Percentiles rank a stretch among this genome's conserved stretches.
Conservation (phyloP, 1,140 invertebrate species). For the Caerostris extrusa region DNA sequence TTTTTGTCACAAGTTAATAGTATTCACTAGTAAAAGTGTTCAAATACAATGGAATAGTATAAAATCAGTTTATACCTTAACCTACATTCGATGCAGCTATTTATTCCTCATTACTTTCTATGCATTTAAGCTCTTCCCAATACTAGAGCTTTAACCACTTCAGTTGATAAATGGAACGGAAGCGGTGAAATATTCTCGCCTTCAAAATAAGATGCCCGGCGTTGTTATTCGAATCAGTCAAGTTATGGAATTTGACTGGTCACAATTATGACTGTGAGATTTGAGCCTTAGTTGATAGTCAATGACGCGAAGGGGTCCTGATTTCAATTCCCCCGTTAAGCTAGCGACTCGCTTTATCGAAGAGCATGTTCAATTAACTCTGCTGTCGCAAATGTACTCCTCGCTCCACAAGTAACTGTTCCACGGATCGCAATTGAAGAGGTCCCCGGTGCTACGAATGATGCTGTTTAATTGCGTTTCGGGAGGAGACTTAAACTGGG, state of each 20-base stretch:
- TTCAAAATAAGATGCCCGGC: conserved; percentile 31
- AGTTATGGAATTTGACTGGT: conserved; percentile 37
- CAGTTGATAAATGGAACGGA: background rate
- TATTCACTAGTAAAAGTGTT: no score
- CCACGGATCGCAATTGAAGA: conserved; percentile 2
- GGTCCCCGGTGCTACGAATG: background rate
- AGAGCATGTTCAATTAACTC: conserved; percentile 20
- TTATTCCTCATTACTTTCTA: background rate
- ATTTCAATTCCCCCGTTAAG: conserved; percentile 36
- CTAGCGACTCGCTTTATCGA: background rate
- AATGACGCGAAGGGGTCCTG: background rate
- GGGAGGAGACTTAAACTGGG: background rate
- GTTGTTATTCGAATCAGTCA: conserved; percentile 26
- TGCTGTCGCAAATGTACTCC: conserved; percentile 21
- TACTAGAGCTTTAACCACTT: background rate
- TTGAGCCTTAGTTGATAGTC: conserved; percentile 30
- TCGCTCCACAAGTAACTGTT: conserved; percentile 20
- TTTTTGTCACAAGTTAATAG: no score
- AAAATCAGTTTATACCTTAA: no score
- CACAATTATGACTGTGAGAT: conserved; percentile 31
- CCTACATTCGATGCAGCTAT: background rate
- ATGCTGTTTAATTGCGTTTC: conserved; percentile 28
- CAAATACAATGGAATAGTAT: background rate
- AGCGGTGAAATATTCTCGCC: background rate
- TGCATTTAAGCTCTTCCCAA: background rate